These are phyloP conservation scores for Lagorchestes hirsutus DNA, from an alignment of 2,797 vertebrate genomes.

Conservation along the genomic window DNA sequence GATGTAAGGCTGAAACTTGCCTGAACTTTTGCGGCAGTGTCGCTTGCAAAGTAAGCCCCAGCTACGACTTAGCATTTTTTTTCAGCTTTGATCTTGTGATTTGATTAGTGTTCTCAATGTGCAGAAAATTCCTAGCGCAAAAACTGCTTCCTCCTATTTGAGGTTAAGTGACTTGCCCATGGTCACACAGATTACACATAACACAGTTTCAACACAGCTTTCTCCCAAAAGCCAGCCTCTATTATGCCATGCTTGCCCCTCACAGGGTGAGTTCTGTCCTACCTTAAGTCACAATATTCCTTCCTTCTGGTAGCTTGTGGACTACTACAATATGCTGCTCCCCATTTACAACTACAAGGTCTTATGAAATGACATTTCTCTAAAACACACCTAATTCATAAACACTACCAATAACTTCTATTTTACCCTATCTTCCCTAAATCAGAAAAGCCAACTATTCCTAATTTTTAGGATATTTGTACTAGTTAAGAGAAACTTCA, in stretches of 20 bases:
- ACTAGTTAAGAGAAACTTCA: background rate
- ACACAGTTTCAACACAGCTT: background rate
- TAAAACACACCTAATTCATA: background rate
- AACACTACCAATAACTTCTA: background rate
- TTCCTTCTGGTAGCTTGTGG: background rate
- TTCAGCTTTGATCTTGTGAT: background rate
- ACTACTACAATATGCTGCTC: background rate
- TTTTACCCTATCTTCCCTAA: background rate
- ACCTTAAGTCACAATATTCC: background rate
- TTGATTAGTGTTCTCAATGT: background rate
- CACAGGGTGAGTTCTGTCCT: background rate
- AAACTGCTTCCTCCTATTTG: background rate
- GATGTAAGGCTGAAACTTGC: background rate
- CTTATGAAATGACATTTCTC: background rate
- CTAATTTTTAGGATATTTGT: background rate
- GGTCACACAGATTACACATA: background rate
- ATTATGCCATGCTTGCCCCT: background rate
- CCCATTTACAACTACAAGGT: background rate
- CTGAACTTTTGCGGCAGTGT: background rate
- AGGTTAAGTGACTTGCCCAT: background rate
- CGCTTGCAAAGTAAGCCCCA: background rate
- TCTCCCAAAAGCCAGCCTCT: background rate
- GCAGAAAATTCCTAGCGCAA: no score
- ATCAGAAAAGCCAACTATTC: background rate
- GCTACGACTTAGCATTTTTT: background rate